Evolutionary conservation across 2,888 invertebrate species (phyloP), one percentile per base, ranked within the genome.

Genomic region (Lepidochitona cinerea): DNA sequence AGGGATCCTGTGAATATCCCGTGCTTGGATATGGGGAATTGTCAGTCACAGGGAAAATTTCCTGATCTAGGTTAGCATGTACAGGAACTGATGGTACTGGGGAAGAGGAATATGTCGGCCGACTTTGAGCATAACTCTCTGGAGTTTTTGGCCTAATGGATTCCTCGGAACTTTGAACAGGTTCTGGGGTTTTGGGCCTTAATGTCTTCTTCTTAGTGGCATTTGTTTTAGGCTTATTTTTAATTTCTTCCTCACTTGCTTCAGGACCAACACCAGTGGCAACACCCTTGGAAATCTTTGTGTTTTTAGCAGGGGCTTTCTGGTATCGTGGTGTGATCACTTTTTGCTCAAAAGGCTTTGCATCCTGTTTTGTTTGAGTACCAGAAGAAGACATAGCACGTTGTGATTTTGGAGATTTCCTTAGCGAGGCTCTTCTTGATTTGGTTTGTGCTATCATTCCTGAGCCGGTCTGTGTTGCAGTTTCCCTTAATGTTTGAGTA

Each of bases 401-500:
- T 72, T 78, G 76, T 37, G 82, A 79, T 64, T 83, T 71, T 26
- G 69, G 71, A 14, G 33, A 35, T 49, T 80, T 80, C 75, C 76
- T 84, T 36, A 78, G 79, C 1, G 80, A 76, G 14, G 73, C 53
- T 37, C 75, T 72, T 69, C 82, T 83, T 2, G 79, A 77, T 54
- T 81, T 78, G 26, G 80, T 49, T 9, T 75, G 71, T 32, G 80
- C 83, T 53, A 77, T 75, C 32, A 81, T 78, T 54, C 79, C 80
- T 41, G 41, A 68, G 0, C 85, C 83, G 12, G 87, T 87, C 75
- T 85, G 84, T 3, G 86, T 86, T 3, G 84, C 85, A 67, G 84
- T 84, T 64, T 86, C 85, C 36, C 84, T 72, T 49, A 86, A 78
- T n/a, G 85, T 83, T 49, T 85, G 83, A 54, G 85, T 84, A 9